Percentiles rank a stretch among this genome's conserved stretches.
Conservation (phyloP, 2,888 invertebrate genomes). For the Xanthia icteritia region DNA sequence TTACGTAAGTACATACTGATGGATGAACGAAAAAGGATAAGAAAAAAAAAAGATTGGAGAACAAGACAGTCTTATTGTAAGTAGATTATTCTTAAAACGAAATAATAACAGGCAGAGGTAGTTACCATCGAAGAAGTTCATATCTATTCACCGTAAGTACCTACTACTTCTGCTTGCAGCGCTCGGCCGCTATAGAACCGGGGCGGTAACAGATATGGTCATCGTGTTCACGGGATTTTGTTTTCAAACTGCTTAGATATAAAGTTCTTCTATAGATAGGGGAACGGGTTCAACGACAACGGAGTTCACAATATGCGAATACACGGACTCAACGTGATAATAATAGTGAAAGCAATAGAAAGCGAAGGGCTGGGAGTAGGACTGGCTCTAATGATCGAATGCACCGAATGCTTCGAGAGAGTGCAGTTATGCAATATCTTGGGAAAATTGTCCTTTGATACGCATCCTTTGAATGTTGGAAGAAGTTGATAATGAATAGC, state of each 20-base stretch:
- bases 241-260: no score
- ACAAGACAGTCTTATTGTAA: not conserved
- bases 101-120: slow-evolving; percentile 3
- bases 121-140: no score
- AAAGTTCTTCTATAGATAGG: no score
- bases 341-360: slow-evolving; percentile 54
- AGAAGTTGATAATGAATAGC: not conserved
- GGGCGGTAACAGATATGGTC: no score
- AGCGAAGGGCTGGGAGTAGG: slow-evolving; percentile 43
- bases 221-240: no score
- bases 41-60: not conserved
- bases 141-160: no score
- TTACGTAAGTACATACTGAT: no score
- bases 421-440: slow-evolving; percentile 16
- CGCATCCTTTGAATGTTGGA: not conserved
- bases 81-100: not conserved
- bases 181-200: no score
- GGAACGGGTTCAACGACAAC: slow-evolving; percentile 17
- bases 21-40: not conserved
- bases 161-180: no score
- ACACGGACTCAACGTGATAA: slow-evolving; percentile 26
- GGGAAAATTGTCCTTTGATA: not conserved
- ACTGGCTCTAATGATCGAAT: slow-evolving; percentile 1
- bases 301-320: slow-evolving; percentile 46
- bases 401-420: slow-evolving; percentile 13